Base-by-base conservation (phyloP, 1,140 invertebrate genomes). In the Copidosoma floridanum region DNA sequence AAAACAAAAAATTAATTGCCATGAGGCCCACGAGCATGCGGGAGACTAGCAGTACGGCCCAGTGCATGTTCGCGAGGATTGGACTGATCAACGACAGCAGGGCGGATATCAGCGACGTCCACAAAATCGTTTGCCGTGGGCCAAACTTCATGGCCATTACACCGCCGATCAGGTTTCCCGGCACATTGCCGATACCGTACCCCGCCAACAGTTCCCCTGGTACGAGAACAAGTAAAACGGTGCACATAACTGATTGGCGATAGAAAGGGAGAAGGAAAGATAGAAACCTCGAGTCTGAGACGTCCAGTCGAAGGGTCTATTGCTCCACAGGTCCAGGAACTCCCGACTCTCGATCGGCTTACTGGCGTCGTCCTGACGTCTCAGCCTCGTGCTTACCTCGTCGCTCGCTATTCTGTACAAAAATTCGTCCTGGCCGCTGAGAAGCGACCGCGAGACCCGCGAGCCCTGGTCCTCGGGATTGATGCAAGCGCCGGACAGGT, bases 111-210 rank as follows among this genome's bases (percentile, higher is more conserved):
- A 87, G 38, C 67, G 86, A 79, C 16, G 86, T 83, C 69, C 82
- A 75, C 3, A 86, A 85, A 3, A 95, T 84, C 18, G 89, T 83
- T 8, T 81, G 72, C 16, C 87, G 82, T 0, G 87, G 86, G 1
- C 88, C 88, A 67, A 85, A 87, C 57, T 83, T 77, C 65, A 91
- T 84, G 0, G 90, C 85, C 26, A 91, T 71, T 0, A 85, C 75
- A 0, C 89, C 89, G 2, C 88, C 89, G 0, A 87, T 74, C 0
- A 77, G 65, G 23, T 76, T 76, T 3, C 75, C 69, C 79, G 67
- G 47, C 71, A 83, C 20, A 78, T 85, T 57, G 1, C 74, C 74
- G 55, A 73, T 75, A 0, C 79, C 79, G 65, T 89, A 89, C 0
- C 85, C 82, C 0, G 85, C 84, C 24, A 89, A 64, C 14, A 89